Evolutionary conservation across 1,140 invertebrate species (phyloP).

Genomic region (Argopecten irradians): DNA sequence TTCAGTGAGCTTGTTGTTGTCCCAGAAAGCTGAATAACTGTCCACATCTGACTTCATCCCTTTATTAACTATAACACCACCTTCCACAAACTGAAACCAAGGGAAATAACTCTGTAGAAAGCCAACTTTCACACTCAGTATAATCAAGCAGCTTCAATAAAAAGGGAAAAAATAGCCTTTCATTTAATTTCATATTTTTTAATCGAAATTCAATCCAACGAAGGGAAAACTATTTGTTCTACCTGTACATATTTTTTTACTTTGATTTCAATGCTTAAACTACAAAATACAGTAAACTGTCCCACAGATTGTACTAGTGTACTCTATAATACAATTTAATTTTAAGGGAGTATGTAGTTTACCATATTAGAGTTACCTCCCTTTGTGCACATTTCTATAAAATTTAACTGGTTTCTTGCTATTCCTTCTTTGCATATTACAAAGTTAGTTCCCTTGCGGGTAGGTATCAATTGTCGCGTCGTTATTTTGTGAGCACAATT

Average conservation of each 20-base stretch:
- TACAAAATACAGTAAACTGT: too few relatives aligned
- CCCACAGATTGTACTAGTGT: too few relatives aligned
- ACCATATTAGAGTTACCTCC: background rate
- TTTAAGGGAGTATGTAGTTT: background rate
- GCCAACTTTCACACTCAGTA: too few relatives aligned
- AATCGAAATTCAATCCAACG: background rate
- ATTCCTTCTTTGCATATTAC: too few relatives aligned
- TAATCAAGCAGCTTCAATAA: background rate
- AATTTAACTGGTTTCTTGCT: too few relatives aligned
- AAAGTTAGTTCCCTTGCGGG: too few relatives aligned
- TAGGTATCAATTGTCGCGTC: too few relatives aligned
- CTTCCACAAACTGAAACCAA: constrained; percentile 80
- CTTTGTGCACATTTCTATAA: background rate
- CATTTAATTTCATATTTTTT: background rate
- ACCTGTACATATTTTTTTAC: too few relatives aligned
- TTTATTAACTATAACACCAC: constrained; percentile 92
- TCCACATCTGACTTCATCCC: constrained; percentile 96
- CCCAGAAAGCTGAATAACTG: constrained; percentile 98
- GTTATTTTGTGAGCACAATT: too few relatives aligned
- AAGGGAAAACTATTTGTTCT: background rate
- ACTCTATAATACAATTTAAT: background rate
- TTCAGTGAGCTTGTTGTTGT: constrained; percentile 93
- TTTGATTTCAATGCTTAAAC: too few relatives aligned
- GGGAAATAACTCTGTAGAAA: background rate
- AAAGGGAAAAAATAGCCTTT: background rate